Conservation (phyloP, 2,888 invertebrate species). For the Griposia aprilina region DNA sequence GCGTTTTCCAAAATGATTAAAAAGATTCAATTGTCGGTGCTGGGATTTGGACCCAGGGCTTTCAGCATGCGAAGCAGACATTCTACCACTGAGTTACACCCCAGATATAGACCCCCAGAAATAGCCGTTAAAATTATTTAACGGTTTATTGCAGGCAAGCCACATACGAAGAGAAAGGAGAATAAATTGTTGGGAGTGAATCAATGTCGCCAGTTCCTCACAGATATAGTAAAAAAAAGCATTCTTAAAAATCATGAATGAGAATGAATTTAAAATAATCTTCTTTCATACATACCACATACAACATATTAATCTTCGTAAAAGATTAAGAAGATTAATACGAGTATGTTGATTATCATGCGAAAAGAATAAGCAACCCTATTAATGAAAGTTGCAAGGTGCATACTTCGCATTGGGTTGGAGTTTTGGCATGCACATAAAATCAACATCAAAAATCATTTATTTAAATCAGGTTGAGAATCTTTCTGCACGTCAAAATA, state of each 20-base stretch:
- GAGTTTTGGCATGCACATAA: neutral
- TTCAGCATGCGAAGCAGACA: neutral
- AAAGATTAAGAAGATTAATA: too few relatives aligned
- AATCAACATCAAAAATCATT: neutral
- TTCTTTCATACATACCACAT: too few relatives aligned
- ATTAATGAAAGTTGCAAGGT: neutral
- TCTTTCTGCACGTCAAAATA: neutral
- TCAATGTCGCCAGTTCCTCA: neutral
- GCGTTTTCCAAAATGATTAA: too few relatives aligned
- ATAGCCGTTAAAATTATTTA: neutral
- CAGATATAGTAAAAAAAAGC: neutral
- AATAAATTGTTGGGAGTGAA: neutral
- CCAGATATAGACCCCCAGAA: too few relatives aligned
- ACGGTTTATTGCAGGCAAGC: neutral
- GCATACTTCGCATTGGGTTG: neutral
- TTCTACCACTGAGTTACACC: slow-evolving; percentile 16
- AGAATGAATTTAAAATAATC: too few relatives aligned
- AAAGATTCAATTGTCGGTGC: too few relatives aligned
- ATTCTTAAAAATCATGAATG: neutral
- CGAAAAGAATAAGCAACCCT: too few relatives aligned
- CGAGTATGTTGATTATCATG: neutral
- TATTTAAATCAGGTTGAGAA: neutral
- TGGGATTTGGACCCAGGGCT: too few relatives aligned
- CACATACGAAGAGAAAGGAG: neutral
- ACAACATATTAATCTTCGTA: too few relatives aligned